Evolutionary conservation across 2,888 invertebrate species (phyloP).

Genomic region (Epinotia demarniana): DNA sequence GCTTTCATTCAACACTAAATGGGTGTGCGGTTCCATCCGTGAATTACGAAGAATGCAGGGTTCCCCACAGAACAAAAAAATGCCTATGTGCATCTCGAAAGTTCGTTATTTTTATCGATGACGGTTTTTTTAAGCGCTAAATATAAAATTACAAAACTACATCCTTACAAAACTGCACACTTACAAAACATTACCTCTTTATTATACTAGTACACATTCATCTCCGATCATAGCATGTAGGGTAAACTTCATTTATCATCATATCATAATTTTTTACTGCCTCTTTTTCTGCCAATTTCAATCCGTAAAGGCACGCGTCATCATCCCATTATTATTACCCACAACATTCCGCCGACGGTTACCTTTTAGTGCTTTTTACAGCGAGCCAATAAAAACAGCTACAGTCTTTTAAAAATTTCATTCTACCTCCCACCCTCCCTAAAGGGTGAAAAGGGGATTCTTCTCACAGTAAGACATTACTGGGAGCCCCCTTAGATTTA

Average conservation of each 20-base stretch:
- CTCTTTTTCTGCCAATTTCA: neutral
- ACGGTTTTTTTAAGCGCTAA: too few species aligned
- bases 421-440: slow-evolving; percentile 31
- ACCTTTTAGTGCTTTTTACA: slow-evolving; percentile 12
- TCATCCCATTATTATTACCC: neutral
- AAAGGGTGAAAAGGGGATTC: slow-evolving; percentile 23
- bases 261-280: neutral
- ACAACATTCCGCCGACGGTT: neutral
- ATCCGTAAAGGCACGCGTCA: neutral
- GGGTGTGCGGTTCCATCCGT: too few species aligned
- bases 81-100: too few species aligned
- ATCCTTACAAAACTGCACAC: too few species aligned
- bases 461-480: slow-evolving; percentile 39
- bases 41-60: too few species aligned
- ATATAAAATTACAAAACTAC: too few species aligned
- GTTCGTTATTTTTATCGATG: too few species aligned
- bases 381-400: slow-evolving; percentile 64
- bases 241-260: neutral
- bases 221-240: too few species aligned
- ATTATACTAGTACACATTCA: too few species aligned
- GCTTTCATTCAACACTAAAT: too few species aligned
- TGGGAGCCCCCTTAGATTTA: slow-evolving; percentile 36
- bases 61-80: too few species aligned
- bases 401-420: slow-evolving; percentile 73
- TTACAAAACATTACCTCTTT: too few species aligned